phyloP scores from a whole-genome alignment of 2,797 vertebrate species.

The Manis crassicaudata region DNA sequence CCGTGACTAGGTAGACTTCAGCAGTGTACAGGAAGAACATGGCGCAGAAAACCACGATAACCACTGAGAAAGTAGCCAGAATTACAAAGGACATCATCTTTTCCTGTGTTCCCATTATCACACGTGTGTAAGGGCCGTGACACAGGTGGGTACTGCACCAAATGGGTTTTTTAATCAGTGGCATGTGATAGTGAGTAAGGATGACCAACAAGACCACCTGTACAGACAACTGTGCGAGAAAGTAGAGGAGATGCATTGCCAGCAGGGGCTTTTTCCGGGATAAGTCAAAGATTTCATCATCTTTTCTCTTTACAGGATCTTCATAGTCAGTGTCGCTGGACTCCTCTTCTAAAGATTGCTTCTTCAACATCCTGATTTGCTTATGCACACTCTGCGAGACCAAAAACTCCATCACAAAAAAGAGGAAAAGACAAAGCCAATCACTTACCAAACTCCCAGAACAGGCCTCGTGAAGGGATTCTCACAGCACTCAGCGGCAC shows the following conservation, averaged over 20 bases:
- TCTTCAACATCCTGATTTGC: neutral
- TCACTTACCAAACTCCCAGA: neutral
- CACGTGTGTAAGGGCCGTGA: conserved; percentile 30
- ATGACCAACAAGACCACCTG: conserved; percentile 71
- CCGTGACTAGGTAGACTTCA: neutral
- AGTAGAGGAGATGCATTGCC: conserved; percentile 70
- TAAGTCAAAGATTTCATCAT: conserved; percentile 57
- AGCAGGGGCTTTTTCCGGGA: conserved; percentile 60
- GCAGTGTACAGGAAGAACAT: conserved; percentile 48
- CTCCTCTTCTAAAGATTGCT: neutral
- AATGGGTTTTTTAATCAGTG: conserved; percentile 52
- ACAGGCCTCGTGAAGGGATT: neutral
- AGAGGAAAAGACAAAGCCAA: conserved; percentile 58
- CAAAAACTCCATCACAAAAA: conserved; percentile 54
- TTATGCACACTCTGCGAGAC: conserved; percentile 27
- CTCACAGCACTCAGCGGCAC: neutral
- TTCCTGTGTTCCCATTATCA: conserved; percentile 51
- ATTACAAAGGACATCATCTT: conserved; percentile 64
- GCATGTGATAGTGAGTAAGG: conserved; percentile 67
- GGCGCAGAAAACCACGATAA: conserved; percentile 37
- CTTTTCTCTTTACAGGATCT: neutral
- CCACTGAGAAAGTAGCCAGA: conserved; percentile 44
- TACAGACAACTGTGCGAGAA: conserved; percentile 65
- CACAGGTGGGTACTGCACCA: conserved; percentile 16
- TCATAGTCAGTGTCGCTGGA: neutral